Evolutionary conservation across 2,113 vertebrate genomes (phyloP).

Genomic region (Piliocolobus tephrosceles): DNA sequence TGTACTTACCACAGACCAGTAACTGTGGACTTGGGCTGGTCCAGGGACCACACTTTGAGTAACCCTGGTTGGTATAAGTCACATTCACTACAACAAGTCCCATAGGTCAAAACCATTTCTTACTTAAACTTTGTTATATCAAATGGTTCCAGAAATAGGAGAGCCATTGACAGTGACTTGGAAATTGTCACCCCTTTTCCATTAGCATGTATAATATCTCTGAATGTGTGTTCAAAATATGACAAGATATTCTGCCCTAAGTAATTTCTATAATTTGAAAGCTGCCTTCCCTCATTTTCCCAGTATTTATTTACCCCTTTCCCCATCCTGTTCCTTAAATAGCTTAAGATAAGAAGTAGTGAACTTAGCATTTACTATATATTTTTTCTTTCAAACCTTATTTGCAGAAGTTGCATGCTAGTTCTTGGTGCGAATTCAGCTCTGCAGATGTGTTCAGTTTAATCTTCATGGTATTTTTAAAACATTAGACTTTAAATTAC

Average conservation of each 20-base stretch:
- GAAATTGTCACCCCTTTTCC: constrained; percentile 31
- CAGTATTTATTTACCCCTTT: background rate
- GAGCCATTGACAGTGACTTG: background rate
- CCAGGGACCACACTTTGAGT: background rate
- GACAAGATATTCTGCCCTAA: background rate
- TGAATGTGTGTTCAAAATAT: constrained; percentile 50
- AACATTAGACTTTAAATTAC: background rate
- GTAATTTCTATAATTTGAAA: background rate
- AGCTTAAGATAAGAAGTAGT: constrained; percentile 23
- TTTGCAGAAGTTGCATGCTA: constrained; percentile 11
- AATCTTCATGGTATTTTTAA: background rate
- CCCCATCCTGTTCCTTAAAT: constrained; percentile 41
- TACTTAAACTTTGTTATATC: background rate
- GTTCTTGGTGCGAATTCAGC: constrained; percentile 38
- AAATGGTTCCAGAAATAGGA: constrained; percentile 34
- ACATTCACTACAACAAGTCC: background rate
- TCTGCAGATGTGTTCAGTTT: constrained; percentile 18
- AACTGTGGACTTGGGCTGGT: background rate
- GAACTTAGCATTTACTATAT: background rate
- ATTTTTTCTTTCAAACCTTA: constrained; percentile 21
- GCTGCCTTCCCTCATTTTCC: background rate
- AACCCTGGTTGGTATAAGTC: background rate
- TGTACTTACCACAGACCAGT: background rate
- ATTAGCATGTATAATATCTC: constrained; percentile 11
- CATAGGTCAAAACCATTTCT: constrained; percentile 2